Conservation (phyloP, 1,140 invertebrate genomes). For the Thaumetopoea pityocampa region DNA sequence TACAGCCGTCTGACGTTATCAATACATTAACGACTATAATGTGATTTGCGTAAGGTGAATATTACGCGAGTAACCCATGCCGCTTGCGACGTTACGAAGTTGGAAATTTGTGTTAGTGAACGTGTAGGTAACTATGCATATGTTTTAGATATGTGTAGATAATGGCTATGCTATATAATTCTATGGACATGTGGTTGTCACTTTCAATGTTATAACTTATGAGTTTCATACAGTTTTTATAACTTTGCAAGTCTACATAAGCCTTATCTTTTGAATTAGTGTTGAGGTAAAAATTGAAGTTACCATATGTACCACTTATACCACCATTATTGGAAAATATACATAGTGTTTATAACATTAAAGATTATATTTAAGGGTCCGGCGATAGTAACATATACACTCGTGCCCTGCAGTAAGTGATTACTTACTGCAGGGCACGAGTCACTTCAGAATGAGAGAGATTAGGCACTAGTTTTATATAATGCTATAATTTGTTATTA, state of each 20-base stretch:
- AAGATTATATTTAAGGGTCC: too few relatives aligned
- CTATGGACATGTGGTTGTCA: slow-evolving; percentile 33
- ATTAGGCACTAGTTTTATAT: too few relatives aligned
- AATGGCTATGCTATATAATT: slow-evolving; percentile 39
- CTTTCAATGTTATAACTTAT: slow-evolving; percentile 51
- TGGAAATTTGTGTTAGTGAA: slow-evolving; percentile 33
- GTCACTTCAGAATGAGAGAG: too few relatives aligned
- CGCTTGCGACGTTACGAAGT: slow-evolving; percentile 31
- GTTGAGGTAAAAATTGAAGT: slow-evolving; percentile 27
- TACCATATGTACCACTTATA: background rate
- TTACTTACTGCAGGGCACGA: too few relatives aligned
- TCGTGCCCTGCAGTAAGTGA: too few relatives aligned
- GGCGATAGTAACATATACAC: too few relatives aligned
- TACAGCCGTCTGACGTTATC: slow-evolving; percentile 46
- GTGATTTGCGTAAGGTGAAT: too few relatives aligned
- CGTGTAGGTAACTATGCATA: slow-evolving; percentile 63
- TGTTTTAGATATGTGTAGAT: slow-evolving; percentile 60
- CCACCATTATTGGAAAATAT: too few relatives aligned
- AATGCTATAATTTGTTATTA: too few relatives aligned
- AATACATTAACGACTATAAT: too few relatives aligned
- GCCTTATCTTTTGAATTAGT: slow-evolving; percentile 26
- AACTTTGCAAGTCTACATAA: slow-evolving; percentile 1
- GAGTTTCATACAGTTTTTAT: slow-evolving; percentile 11
- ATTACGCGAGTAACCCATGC: too few relatives aligned
- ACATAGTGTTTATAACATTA: too few relatives aligned